phyloP scores from a whole-genome alignment of 2,113 vertebrate genomes.

The Macrotus californicus region DNA sequence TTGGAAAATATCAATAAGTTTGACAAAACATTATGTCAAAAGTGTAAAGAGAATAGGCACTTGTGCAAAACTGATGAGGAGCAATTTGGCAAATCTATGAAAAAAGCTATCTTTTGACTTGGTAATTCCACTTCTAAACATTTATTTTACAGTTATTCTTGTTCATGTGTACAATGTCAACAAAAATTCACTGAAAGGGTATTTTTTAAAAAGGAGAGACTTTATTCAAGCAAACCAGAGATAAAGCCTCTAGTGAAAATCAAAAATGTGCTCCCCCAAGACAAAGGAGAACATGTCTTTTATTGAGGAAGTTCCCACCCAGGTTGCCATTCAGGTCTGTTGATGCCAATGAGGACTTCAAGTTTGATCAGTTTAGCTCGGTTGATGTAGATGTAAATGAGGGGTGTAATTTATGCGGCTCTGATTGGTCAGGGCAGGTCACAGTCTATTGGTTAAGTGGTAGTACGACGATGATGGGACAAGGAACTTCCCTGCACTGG shows the following conservation, averaged over 20 bases:
- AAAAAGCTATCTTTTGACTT: background rate
- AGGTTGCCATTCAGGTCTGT: background rate
- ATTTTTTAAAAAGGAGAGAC: background rate
- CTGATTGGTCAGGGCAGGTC: background rate
- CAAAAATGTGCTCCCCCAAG: background rate
- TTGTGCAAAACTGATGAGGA: background rate
- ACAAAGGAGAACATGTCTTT: background rate
- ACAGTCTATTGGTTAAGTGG: background rate
- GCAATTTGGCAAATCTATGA: background rate
- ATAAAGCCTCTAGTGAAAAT: background rate
- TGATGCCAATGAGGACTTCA: background rate
- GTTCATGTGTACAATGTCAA: background rate
- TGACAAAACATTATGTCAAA: background rate
- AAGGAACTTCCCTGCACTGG: background rate
- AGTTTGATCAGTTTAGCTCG: background rate
- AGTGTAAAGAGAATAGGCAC: background rate
- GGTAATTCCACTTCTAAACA: background rate
- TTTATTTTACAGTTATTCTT: background rate
- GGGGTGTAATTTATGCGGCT: background rate
- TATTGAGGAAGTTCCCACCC: background rate
- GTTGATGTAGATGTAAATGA: background rate
- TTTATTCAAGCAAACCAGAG: background rate
- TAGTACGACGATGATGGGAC: background rate
- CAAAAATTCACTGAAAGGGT: background rate
- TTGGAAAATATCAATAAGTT: background rate